These are phyloP conservation scores for Acanthisitta chloris DNA, from an alignment of 2,113 vertebrate genomes.

Conservation along the genomic window DNA sequence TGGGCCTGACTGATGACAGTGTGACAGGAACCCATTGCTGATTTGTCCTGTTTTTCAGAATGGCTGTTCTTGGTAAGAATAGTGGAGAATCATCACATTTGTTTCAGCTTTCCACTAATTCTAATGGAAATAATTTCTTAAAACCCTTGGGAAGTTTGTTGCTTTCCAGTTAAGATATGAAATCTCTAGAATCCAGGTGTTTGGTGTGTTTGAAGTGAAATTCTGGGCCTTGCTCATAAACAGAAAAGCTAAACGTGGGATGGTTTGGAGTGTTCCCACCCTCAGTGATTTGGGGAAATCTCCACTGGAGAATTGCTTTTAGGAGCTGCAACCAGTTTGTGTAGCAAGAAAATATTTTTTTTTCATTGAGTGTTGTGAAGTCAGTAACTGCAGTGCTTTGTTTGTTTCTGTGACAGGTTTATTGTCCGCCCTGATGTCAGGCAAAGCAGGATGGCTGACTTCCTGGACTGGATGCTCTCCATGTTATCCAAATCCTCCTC, in stretches of 20 bases:
- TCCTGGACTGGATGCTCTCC: conserved; percentile 90
- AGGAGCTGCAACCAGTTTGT: neutral
- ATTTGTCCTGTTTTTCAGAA: neutral
- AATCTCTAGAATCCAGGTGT: neutral
- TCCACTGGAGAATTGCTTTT: neutral
- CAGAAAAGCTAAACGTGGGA: neutral
- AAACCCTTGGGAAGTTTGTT: neutral
- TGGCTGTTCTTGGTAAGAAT: neutral
- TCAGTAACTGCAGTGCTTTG: neutral
- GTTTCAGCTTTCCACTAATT: neutral
- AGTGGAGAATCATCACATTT: neutral
- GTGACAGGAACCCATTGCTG: neutral
- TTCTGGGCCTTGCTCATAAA: neutral
- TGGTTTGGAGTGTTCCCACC: neutral
- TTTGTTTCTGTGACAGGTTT: conserved; percentile 75
- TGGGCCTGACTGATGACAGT: neutral
- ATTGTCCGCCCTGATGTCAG: conserved; percentile 91
- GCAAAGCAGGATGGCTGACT: conserved; percentile 83
- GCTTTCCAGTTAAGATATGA: neutral
- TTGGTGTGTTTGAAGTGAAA: neutral
- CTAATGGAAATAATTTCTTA: neutral
- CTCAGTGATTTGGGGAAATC: neutral
- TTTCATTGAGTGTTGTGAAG: neutral
- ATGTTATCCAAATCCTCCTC: conserved; percentile 79
- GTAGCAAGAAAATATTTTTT: neutral